Evolutionary conservation across 2,113 vertebrate species (phyloP).

Genomic region (Leptosomus discolor): DNA sequence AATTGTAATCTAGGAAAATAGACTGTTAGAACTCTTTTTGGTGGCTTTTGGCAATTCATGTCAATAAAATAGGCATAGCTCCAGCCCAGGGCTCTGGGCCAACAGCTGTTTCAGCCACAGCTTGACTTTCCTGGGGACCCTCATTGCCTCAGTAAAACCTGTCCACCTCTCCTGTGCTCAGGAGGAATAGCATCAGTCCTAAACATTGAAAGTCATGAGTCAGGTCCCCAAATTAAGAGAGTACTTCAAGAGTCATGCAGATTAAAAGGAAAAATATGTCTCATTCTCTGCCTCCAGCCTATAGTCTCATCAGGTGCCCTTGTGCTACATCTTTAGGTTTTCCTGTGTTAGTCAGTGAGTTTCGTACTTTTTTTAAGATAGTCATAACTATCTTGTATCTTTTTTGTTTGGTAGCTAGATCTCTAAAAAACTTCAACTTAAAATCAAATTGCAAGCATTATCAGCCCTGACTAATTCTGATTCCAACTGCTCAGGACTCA

Average conservation of each 20-base stretch:
- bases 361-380: not conserved
- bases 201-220: not conserved
- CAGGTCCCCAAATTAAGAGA: not conserved
- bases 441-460: not conserved
- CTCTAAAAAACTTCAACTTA: not conserved
- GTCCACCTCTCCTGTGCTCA: not conserved
- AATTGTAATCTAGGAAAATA: not conserved
- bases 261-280: not conserved
- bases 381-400: not conserved
- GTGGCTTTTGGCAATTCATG: not conserved
- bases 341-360: not conserved
- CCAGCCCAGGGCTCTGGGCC: not conserved
- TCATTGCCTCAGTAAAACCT: not conserved
- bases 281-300: not conserved
- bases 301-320: fast-evolving
- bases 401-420: not conserved
- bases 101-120: not conserved
- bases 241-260: not conserved
- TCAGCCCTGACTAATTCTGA: not conserved
- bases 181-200: not conserved
- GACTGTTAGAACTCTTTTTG: not conserved
- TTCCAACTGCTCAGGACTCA: not conserved
- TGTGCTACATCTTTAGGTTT: not conserved
- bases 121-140: not conserved
- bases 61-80: not conserved